Evolutionary conservation across 2,113 vertebrate genomes (phyloP).

Genomic region (Sphaerodactylus townsendi): DNA sequence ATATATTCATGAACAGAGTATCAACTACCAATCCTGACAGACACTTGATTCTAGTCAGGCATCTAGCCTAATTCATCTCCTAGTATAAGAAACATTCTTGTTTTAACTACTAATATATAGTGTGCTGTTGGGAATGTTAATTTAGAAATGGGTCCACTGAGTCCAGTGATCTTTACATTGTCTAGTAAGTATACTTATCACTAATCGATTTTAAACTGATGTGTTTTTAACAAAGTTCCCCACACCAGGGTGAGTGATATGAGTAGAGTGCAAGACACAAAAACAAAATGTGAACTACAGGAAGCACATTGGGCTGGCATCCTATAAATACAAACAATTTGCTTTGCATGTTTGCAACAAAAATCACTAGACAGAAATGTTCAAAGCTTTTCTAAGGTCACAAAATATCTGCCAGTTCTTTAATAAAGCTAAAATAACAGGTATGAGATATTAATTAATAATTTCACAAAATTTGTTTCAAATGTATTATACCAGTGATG

Average conservation of each 20-base stretch:
- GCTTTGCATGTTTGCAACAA: background rate
- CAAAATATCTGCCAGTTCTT: background rate
- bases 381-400: background rate
- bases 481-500: too few relatives aligned
- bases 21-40: constrained; percentile 6
- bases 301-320: background rate
- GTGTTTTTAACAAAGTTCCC: background rate
- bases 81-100: constrained; percentile 13
- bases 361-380: background rate
- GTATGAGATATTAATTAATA: too few relatives aligned
- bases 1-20: constrained; percentile 55
- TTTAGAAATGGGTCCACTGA: background rate
- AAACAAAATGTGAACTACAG: background rate
- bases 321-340: background rate
- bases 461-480: too few relatives aligned
- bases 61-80: constrained; percentile 26
- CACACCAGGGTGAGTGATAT: background rate
- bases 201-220: background rate
- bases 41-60: constrained; percentile 22
- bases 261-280: background rate
- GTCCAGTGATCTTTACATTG: background rate
- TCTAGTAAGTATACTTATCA: background rate
- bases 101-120: background rate
- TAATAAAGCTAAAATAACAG: too few relatives aligned
- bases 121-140: background rate